Base-by-base conservation (phyloP, 2,113 vertebrate genomes). In the Phaetusa simplex region DNA sequence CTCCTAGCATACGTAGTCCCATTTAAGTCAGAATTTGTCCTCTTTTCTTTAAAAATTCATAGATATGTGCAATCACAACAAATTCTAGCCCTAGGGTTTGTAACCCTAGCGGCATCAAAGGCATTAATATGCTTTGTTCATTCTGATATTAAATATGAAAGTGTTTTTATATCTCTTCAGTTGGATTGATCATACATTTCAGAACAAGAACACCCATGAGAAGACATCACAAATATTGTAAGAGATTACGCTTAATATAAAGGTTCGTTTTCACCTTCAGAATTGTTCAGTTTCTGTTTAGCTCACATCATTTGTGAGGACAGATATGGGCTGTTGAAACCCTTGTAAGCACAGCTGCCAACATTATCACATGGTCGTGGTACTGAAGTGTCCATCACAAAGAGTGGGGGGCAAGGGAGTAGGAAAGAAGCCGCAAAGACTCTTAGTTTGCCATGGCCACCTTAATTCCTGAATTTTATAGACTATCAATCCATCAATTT, bases 131-230 rank as follows among this genome's bases (percentile, higher is more conserved):
- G 40, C 53, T 83, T 84, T 88, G 17, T 86, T 45, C 71, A 3
- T 64, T 76, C 43, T 61, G 45, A 52, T 85, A 88, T 93, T 87
- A 77, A 80, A 86, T 45, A 83, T 58, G 36, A 96, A 96, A 95
- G 53, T 24, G 34, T 8, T 76, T 84, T 90, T 65, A 27, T 69
- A 78, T 85, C 92, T 65, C 73, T 88, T 74, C 80, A 82, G 40
- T 66, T 34, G 5, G 86, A 93, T 20, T 82, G 77, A 86, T 88
- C 62, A 43, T n/a, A 69, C 16, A 19, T 71, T 61, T 77, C 52
- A 83, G 49, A 95, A 93, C 53, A 90, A 90, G 85, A 95, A 82
- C 82, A 95, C 86, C 91, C 73, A 64, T 43, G 72, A 97, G 83
- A 96, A 91, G 56, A 86, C 34, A 77, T 53, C n/a, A 65, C 12